Evolutionary conservation across 2,113 vertebrate species (phyloP), one percentile per base, ranked within the genome.

Genomic region (Elachura formosa): DNA sequence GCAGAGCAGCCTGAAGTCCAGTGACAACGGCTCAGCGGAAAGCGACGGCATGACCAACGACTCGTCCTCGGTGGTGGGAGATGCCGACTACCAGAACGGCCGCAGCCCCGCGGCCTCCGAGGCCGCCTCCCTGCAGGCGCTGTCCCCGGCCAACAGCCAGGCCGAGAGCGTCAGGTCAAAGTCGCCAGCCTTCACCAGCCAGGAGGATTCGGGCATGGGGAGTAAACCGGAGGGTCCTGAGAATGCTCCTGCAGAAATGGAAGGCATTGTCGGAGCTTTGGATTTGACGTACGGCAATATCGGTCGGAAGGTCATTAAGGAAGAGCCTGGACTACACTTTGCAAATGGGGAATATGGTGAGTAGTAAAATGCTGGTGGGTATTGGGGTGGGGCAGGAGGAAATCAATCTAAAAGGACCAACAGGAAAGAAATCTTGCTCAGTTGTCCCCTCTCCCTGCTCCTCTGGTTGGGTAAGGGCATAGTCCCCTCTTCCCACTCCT

Each of bases 231-330:
- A 99, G 43, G 81, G 91, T 52, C 56, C 96, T 5, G 98, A 98
- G 38, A 95, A 11, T 5, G 40, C 82, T 6, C 73, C 94, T 69
- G 22, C 93, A 21, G 98, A 99, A 61, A 77, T 93, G 24, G 99
- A 99, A 97, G 98, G 98, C n/a, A 97, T 98, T 10, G 97, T 98
- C 4, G 97, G 98, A 40, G 99, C 99, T 82, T 97, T 99, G 94
- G 99, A 99, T 98, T 98, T 99, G 92, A 98, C 99, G 5, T 98
- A 98, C 1, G 97, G 98, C 80, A 98, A 81, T 78, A 97, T 98
- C 31, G 97, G 96, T 59, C 97, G 98, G 52, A 98, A 98, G 96
- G 87, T 95, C 34, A 98, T 98, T 81, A 98, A 98, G 76, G 98
- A 99, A 86, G 98, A 99, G 48, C 98, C 98, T 2, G 98, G 98